Evolutionary conservation across 2,797 vertebrate species (phyloP).

Genomic region (Hippopotamyrus pictus): DNA sequence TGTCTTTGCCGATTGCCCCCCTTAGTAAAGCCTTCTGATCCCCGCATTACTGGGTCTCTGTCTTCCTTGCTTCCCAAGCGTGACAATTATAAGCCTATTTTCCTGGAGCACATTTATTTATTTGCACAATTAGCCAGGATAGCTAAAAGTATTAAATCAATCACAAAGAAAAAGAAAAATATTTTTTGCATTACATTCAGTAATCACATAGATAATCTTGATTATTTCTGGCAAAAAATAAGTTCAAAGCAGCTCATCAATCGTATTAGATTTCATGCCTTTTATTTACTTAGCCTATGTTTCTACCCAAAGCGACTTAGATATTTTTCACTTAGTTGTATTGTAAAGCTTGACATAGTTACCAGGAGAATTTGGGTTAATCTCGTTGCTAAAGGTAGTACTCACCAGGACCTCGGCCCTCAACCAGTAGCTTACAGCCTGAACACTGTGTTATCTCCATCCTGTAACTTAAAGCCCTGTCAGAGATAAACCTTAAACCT

Average conservation of each 20-base stretch:
- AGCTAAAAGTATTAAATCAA: neutral
- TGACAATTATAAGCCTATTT: neutral
- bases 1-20: too few species aligned
- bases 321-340: neutral
- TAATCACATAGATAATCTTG: neutral
- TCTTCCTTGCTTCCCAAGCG: too few species aligned
- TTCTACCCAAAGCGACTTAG: neutral
- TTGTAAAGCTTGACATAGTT: neutral
- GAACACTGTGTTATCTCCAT: neutral
- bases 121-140: neutral
- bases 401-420: neutral
- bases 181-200: neutral
- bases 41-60: too few species aligned
- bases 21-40: too few species aligned
- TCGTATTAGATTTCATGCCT: neutral
- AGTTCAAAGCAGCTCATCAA: neutral
- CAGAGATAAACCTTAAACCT: neutral
- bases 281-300: neutral
- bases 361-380: neutral
- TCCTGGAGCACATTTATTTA: neutral
- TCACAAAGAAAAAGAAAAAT: neutral
- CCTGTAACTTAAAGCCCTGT: neutral
- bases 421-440: neutral
- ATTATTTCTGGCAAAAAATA: neutral
- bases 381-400: neutral